A percentile compares a stretch with the other conserved stretches of the same genome.
Evolutionary conservation across 2,888 invertebrate species (phyloP).

Genomic region (Automeris io): DNA sequence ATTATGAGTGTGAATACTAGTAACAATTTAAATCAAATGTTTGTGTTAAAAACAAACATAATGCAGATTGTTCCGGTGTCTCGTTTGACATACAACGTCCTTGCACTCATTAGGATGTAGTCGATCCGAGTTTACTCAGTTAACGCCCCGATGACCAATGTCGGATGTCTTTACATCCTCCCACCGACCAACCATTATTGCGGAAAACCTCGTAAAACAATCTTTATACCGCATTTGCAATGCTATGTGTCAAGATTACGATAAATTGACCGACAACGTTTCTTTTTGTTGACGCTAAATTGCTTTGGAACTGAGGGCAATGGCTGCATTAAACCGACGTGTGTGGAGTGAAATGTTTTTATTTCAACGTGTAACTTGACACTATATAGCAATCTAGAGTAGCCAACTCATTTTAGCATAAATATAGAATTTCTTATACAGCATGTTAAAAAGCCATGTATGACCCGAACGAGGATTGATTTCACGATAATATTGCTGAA

Average conservation of each 20-base stretch:
- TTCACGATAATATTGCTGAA: no score
- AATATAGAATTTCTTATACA: no score
- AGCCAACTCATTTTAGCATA: no score
- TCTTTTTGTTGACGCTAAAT: constrained; percentile 6
- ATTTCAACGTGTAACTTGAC: no score
- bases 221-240: constrained; percentile 27
- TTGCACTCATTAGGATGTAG: constrained; percentile 61
- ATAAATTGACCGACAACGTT: constrained; percentile 25
- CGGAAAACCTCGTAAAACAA: constrained; percentile 54
- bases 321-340: background rate
- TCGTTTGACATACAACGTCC: constrained; percentile 28
- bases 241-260: constrained; percentile 27
- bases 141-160: constrained; percentile 31
- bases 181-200: constrained; percentile 45
- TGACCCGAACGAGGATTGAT: no score
- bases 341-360: background rate
- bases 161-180: constrained; percentile 55
- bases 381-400: no score
- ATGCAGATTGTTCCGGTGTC: constrained; percentile 18
- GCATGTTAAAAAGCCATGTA: no score
- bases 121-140: constrained; percentile 45
- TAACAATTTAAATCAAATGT: no score
- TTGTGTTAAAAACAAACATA: no score
- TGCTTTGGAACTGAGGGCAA: constrained; percentile 6
- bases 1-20: background rate